phyloP scores from a whole-genome alignment of 1,140 invertebrate genomes.

The Aricia agestis region DNA sequence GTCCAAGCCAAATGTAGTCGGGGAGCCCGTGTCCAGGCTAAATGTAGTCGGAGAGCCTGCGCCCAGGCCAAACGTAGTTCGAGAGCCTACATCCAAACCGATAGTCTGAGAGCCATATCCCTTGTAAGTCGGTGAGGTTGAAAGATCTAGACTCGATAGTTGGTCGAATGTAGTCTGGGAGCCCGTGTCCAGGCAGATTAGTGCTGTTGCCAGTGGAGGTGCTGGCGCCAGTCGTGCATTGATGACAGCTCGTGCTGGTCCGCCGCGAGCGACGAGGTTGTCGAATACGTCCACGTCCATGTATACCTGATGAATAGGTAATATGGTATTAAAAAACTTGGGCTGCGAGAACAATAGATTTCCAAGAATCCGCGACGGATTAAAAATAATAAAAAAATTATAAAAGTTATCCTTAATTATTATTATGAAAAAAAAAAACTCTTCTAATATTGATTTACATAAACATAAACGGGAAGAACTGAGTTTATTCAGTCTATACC shows the following conservation, averaged over 20 bases:
- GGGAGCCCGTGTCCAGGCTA: neutral
- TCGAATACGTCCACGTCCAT: slow-evolving; percentile 33
- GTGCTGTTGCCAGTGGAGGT: slow-evolving; percentile 26
- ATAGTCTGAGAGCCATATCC: neutral
- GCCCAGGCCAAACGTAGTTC: neutral
- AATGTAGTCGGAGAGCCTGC: neutral
- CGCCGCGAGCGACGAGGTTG: slow-evolving; percentile 30
- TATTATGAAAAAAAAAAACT: no score
- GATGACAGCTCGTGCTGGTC: slow-evolving; percentile 26
- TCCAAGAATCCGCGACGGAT: no score
- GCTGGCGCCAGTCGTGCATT: slow-evolving; percentile 27
- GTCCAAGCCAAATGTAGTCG: neutral
- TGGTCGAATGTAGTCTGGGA: slow-evolving; percentile 1
- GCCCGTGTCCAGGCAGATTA: slow-evolving; percentile 21
- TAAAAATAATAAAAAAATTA: no score
- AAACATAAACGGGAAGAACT: no score
- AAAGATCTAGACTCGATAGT: neutral
- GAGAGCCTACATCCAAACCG: neutral
- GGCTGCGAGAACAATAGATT: no score
- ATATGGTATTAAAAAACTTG: no score
- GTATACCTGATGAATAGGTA: slow-evolving; percentile 35
- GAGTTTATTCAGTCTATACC: no score
- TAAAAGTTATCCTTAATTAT: no score
- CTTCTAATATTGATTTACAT: no score
- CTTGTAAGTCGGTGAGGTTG: neutral